Base-by-base conservation (phyloP, 2,113 vertebrate genomes). In the Cromileptes altivelis region DNA sequence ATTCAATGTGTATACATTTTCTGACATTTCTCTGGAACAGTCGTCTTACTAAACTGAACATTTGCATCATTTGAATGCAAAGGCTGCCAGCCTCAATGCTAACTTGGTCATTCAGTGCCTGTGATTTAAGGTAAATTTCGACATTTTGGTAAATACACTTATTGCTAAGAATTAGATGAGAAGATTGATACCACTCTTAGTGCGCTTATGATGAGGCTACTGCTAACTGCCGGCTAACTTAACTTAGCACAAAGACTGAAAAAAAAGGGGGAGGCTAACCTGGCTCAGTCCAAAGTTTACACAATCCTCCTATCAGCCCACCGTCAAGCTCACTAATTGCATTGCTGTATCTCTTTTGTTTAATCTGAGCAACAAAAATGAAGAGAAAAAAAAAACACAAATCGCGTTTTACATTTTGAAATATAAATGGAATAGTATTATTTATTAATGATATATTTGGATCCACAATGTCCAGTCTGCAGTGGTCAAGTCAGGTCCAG, bases 391-490 rank as follows among this genome's bases (percentile, higher is more conserved):
- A 37, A 45, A 45, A 42, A 0, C 2, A 12, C 42, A 45, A 45
- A 45, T 12, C 10, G 9, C 42, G 12, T 12, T 10, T 10, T 45
- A 45, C 11, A 11, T 45, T 45, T 45, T 11, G 8, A 10, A 45
- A 45, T 45, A 45, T 45, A 10, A 45, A 12, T 10, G 40, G 8
- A 45, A 45, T 45, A 45, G 12, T 25, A 50, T 45, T 27, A 27
- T 49, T 57, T 50, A 45, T 57, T 45, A 45, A 45, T 45, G 9
- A 9, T 11, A 45, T n/a, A 64, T 18, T 25, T 42, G 30, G 15
- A 67, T 67, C 30, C 53, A 79, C 74, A 30, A 72, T 77, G n/a
- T 74, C 17, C 33, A 75, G 14, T 40, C 18, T 76, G 27, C 15
- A 37, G 21, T 17, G 2, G 58, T 42, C 8, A 78, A 58, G 14